Evolutionary conservation across 2,888 invertebrate genomes (phyloP).

Genomic region (Hecatera dysodea): DNA sequence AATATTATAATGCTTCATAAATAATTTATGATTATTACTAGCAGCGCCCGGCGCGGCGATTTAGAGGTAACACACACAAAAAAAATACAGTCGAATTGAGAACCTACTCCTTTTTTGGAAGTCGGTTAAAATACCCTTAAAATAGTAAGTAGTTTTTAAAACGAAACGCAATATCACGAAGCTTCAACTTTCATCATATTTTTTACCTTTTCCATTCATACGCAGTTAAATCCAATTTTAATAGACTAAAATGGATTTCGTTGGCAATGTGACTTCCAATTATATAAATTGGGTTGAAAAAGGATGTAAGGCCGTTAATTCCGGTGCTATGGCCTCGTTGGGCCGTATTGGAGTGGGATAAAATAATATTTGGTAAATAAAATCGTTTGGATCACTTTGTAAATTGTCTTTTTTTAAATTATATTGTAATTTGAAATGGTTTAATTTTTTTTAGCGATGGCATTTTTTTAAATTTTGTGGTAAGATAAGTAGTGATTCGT

Average conservation of each 20-base stretch:
- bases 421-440: conserved; percentile 1
- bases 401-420: conserved; percentile 11
- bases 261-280: conserved; percentile 55
- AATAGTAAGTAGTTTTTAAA: background rate
- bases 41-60: too few relatives aligned
- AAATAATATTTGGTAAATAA: conserved; percentile 48
- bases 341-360: conserved; percentile 7
- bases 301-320: conserved; percentile 54
- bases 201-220: conserved; percentile 4
- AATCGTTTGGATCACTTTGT: conserved; percentile 21
- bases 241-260: conserved; percentile 58
- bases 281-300: conserved; percentile 61
- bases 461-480: too few relatives aligned
- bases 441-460: conserved; percentile 7
- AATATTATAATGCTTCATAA: too few relatives aligned
- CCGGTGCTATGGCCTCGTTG: conserved; percentile 33
- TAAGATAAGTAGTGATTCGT: too few relatives aligned
- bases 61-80: too few relatives aligned
- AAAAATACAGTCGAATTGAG: too few relatives aligned
- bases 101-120: too few relatives aligned
- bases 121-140: too few relatives aligned
- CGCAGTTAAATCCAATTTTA: conserved; percentile 51
- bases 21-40: too few relatives aligned
- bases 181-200: conserved; percentile 6
- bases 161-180: conserved; percentile 9